Conservation (phyloP, 1,140 invertebrate species). For the Camponotus vicinus region DNA sequence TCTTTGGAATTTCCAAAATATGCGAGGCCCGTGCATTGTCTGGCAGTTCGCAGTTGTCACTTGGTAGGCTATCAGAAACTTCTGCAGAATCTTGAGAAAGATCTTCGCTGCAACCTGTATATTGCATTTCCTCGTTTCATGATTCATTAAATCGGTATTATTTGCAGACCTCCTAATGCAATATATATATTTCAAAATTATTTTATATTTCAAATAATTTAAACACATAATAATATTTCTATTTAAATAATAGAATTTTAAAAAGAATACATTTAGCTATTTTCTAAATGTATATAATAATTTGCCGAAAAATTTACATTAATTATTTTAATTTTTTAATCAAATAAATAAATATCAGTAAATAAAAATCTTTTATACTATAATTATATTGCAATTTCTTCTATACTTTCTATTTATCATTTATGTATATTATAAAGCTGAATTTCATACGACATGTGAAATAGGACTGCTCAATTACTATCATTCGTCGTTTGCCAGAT, state of each 20-base stretch:
- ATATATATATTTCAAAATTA: not conserved
- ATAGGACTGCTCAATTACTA: not conserved
- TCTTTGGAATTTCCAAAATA: slow-evolving; percentile 45
- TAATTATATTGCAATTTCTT: not conserved
- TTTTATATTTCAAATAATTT: slow-evolving; percentile 16
- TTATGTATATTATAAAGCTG: not conserved
- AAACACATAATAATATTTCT: not conserved
- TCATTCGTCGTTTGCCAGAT: not conserved
- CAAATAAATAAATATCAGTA: not conserved
- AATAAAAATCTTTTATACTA: not conserved
- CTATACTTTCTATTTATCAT: not conserved
- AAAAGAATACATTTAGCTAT: not conserved
- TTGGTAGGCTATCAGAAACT: slow-evolving; percentile 50
- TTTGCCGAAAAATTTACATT: not conserved
- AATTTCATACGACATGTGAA: not conserved
- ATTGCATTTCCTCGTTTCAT: not conserved
- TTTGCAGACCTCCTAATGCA: not conserved
- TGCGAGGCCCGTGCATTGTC: slow-evolving; percentile 11
- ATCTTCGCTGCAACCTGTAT: not conserved
- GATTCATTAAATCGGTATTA: not conserved
- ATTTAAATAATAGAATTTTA: not conserved
- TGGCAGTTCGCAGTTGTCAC: slow-evolving; percentile 27
- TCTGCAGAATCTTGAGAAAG: slow-evolving; percentile 41
- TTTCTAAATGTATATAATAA: not conserved
- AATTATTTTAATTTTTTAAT: not conserved